A percentile compares a stretch with the other conserved stretches of the same genome.
phyloP scores from a whole-genome alignment of 1,140 invertebrate genomes.

The Acromyrmex echinatior region DNA sequence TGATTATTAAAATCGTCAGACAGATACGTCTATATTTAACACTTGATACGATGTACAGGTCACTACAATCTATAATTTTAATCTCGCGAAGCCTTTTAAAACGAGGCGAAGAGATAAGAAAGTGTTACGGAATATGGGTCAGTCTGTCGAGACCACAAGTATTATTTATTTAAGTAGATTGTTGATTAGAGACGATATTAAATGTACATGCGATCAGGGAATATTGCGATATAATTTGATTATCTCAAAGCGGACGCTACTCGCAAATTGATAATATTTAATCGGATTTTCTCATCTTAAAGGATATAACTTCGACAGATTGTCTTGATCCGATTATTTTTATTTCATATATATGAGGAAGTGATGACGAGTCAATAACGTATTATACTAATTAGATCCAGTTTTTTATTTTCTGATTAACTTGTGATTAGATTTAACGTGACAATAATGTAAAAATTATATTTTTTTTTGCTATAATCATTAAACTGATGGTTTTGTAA shows the following conservation, averaged over 20 bases:
- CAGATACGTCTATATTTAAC: neutral
- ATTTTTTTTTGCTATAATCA: too few species aligned
- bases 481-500: too few species aligned
- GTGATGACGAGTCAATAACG: neutral
- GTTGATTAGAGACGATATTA: constrained; percentile 6
- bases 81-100: neutral
- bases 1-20: neutral
- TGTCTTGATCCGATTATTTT: neutral
- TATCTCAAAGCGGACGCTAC: neutral
- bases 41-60: constrained; percentile 7
- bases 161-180: constrained; percentile 36
- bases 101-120: constrained; percentile 15
- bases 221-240: constrained; percentile 9
- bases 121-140: constrained; percentile 33
- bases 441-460: too few species aligned
- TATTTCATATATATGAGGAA: neutral
- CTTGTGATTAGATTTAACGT: too few species aligned
- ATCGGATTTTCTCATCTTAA: constrained; percentile 4
- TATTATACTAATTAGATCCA: neutral
- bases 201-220: neutral
- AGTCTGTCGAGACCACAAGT: constrained; percentile 17
- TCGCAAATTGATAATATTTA: constrained; percentile 14
- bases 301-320: neutral
- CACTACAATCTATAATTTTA: neutral
- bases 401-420: too few species aligned